Base-by-base conservation (phyloP, 2,888 invertebrate genomes). In the Chromoteleia sp. region DNA sequence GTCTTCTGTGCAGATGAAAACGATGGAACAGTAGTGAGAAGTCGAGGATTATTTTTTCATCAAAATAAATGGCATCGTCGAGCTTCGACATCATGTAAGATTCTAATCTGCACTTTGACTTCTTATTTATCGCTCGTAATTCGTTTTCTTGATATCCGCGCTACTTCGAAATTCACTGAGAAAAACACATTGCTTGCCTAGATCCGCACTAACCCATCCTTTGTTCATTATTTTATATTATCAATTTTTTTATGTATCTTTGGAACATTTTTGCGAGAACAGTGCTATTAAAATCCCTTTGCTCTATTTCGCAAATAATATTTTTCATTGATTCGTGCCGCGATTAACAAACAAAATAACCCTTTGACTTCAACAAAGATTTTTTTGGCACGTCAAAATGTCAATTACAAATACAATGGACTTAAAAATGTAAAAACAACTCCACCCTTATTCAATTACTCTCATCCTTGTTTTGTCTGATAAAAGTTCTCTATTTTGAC, bases 1-100 rank as follows among this genome's bases (percentile, higher is more conserved):
- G 56, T 71, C 41, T 39, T 43, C 70, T 59, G 75, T 71, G 56
- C 61, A 45, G 52, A 61, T 71, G 59, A 78, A 78, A 58, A 67
- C 56, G 59, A 82, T 82, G 75, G 59, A 58, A 52, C 61, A 58
- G 2, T 41, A 65, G 63, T 75, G 25, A 33, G 30, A 41, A 41
- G 41, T 52, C 63, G 12, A 14, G 48, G 59, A 21, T 48, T 50
- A 52, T 59, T 61, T 61, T 73, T 74, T 14, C 58, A 39, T 12
- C 25, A 41, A 58, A 70, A 61, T 70, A 59, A 71, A 82, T 82
- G 75, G 58, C 58, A 70, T 36, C 41, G 45, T 33, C 41, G 12
- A 67, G 29, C 19, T 59, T 12, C 33, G 36, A 67, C 41, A 39
- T 5, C 33, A 70, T 19, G 81, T 77, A 77, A 81, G 77, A 39